Evolutionary conservation across 2,113 vertebrate genomes (phyloP).

Genomic region (Prionailurus bengalensis): DNA sequence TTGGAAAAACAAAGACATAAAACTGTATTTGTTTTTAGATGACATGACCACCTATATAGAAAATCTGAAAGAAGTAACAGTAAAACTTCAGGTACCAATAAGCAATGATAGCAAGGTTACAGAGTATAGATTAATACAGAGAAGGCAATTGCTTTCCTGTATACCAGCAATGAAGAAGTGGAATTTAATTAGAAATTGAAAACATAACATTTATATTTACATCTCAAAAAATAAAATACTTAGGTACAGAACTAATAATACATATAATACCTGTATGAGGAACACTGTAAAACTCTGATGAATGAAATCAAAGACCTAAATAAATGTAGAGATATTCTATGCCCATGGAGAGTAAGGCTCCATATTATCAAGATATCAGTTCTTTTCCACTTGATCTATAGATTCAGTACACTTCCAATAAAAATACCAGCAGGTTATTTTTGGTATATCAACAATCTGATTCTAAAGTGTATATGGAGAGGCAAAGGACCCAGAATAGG

Average conservation of each 20-base stretch:
- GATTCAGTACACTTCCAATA: neutral
- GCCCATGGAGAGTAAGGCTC: neutral
- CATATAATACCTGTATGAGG: neutral
- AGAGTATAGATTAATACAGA: neutral
- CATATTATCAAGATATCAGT: neutral
- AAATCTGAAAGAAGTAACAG: neutral
- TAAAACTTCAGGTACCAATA: neutral
- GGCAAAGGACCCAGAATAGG: neutral
- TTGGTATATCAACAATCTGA: neutral
- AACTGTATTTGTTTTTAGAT: neutral
- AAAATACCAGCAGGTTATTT: neutral
- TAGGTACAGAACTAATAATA: neutral
- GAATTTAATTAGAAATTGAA: neutral
- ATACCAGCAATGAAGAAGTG: neutral
- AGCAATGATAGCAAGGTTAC: neutral
- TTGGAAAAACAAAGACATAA: neutral
- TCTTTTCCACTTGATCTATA: neutral
- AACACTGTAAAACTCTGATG: neutral
- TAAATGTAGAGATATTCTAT: neutral
- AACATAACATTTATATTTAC: neutral
- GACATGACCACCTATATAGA: neutral
- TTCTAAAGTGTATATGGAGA: neutral
- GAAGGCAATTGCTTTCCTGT: neutral
- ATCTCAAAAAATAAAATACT: neutral
- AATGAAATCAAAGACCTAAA: neutral